A percentile compares a stretch with the other conserved stretches of the same genome.
phyloP scores from a whole-genome alignment of 2,888 invertebrate genomes.

The Luperina testacea region DNA sequence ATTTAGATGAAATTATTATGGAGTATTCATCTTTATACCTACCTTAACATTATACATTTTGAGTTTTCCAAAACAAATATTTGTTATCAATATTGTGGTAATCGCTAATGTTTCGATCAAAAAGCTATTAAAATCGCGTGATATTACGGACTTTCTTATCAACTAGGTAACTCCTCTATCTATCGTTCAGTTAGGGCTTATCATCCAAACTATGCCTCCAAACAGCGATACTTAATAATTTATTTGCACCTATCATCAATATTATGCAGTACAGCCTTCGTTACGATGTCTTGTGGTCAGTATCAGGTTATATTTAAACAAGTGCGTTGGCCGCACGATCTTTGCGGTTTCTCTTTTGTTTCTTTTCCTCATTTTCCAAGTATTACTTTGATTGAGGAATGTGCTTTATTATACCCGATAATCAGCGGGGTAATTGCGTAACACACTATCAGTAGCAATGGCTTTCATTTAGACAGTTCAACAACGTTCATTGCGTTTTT shows the following conservation, averaged over 20 bases:
- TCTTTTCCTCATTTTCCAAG: constrained; percentile 36
- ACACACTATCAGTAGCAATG: too few species aligned
- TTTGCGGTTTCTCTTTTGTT: constrained; percentile 49
- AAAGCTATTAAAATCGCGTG: constrained; percentile 1
- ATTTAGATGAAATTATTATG: too few species aligned
- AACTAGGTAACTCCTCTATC: background rate
- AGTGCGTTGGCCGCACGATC: constrained; percentile 20
- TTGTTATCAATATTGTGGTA: background rate
- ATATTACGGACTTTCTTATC: constrained; percentile 12
- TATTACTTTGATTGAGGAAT: background rate
- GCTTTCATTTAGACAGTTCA: too few species aligned
- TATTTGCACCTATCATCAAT: constrained; percentile 31
- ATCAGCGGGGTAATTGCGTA: too few species aligned
- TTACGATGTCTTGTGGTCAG: constrained; percentile 55
- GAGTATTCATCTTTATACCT: too few species aligned
- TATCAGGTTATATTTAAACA: constrained; percentile 56
- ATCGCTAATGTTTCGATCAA: constrained; percentile 4
- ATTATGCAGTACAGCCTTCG: constrained; percentile 49
- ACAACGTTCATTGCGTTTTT: too few species aligned
- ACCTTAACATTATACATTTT: background rate
- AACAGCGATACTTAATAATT: constrained; percentile 38
- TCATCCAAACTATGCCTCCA: constrained; percentile 11
- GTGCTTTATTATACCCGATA: background rate
- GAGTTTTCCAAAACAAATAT: background rate
- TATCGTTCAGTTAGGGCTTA: constrained; percentile 6